These are phyloP conservation scores for Glossophaga mutica DNA, from an alignment of 2,797 vertebrate genomes.

Conservation along the genomic window DNA sequence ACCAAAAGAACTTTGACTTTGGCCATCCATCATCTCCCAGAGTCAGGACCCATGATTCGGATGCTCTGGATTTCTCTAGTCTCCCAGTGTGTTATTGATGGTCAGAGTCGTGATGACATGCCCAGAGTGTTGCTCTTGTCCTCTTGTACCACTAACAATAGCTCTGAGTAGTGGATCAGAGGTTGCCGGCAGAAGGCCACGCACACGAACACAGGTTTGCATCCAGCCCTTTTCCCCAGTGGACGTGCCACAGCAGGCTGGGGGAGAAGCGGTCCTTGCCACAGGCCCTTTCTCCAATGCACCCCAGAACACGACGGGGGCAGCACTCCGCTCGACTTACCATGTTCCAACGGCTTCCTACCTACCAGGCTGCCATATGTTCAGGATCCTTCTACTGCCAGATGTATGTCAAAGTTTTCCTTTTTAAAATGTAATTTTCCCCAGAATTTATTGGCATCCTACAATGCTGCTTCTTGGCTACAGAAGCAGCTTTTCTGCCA, in stretches of 20 bases:
- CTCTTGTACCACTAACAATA: slow-evolving; percentile 9
- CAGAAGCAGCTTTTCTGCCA: slow-evolving; percentile 65
- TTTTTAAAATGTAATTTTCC: slow-evolving; percentile 75
- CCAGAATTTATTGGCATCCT: slow-evolving; percentile 75
- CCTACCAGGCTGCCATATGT: slow-evolving; percentile 74
- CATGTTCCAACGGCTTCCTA: slow-evolving; percentile 59
- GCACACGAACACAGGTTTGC: background rate
- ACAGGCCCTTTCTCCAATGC: slow-evolving; percentile 19
- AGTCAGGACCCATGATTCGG: background rate
- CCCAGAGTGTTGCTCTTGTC: background rate
- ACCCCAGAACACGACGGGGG: slow-evolving; percentile 53
- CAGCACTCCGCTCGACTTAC: background rate
- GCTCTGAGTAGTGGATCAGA: background rate
- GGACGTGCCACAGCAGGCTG: background rate
- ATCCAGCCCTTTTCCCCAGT: background rate
- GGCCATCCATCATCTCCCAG: background rate
- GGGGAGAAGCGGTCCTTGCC: slow-evolving; percentile 24
- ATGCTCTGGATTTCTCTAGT: background rate
- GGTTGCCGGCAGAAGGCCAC: slow-evolving; percentile 49
- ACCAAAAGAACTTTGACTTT: background rate
- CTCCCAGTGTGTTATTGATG: background rate
- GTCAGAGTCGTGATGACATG: background rate
- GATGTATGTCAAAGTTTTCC: slow-evolving; percentile 77
- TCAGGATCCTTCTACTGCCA: slow-evolving; percentile 64
- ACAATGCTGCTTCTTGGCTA: slow-evolving; percentile 74